These are phyloP conservation scores for Lasiommata megera DNA, from an alignment of 2,888 invertebrate species.

Conservation along the genomic window DNA sequence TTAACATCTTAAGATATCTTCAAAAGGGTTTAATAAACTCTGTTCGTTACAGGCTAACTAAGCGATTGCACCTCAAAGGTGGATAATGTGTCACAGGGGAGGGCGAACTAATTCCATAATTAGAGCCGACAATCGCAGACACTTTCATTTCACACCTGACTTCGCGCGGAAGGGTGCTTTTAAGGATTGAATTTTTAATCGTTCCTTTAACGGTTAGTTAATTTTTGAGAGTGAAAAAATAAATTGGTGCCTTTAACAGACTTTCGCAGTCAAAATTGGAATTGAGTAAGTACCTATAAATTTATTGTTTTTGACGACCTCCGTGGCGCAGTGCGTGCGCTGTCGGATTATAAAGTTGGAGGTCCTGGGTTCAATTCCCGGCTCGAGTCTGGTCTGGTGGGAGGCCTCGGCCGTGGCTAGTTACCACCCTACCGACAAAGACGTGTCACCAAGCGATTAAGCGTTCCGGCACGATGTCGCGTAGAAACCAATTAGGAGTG, in stretches of 20 bases:
- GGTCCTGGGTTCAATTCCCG: too few relatives aligned
- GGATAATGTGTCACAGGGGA: constrained; percentile 38
- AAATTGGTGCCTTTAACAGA: not conserved
- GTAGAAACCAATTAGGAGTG: too few relatives aligned
- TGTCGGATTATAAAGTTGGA: too few relatives aligned
- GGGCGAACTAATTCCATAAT: constrained; percentile 47
- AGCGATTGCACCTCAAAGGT: constrained; percentile 45
- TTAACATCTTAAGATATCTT: not conserved
- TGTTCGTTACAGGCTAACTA: constrained; percentile 34
- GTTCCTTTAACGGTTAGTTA: constrained; percentile 36
- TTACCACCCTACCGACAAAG: too few relatives aligned
- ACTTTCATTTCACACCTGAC: constrained; percentile 52
- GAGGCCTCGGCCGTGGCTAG: too few relatives aligned
- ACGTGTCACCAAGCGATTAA: too few relatives aligned
- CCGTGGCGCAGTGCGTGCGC: too few relatives aligned
- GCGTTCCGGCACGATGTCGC: too few relatives aligned
- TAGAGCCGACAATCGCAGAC: constrained; percentile 48
- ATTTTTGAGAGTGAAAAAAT: constrained; percentile 21
- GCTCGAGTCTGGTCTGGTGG: too few relatives aligned
- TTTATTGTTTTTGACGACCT: too few relatives aligned
- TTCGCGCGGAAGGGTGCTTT: constrained; percentile 42
- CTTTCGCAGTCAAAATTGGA: not conserved
- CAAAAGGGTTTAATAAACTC: constrained; percentile 4
- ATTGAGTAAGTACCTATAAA: too few relatives aligned
- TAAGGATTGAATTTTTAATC: constrained; percentile 49